Evolutionary conservation across 1,140 invertebrate species (phyloP).

Genomic region (Platyscapa corneri): DNA sequence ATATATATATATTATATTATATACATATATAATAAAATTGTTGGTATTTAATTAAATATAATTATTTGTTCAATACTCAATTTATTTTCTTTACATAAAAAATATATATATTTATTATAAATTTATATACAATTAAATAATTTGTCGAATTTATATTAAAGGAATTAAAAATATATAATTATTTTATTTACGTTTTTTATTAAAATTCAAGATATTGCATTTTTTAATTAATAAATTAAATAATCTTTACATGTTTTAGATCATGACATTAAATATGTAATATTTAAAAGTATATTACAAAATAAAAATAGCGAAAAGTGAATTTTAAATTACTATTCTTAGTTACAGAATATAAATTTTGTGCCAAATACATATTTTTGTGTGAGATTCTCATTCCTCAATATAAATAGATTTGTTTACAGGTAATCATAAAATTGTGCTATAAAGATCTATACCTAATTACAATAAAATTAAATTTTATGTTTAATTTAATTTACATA

Average conservation of each 20-base stretch:
- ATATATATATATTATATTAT: too few species aligned
- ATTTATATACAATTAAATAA: too few species aligned
- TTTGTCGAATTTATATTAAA: too few species aligned
- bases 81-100: too few species aligned
- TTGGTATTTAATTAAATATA: too few species aligned
- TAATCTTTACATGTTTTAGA: neutral
- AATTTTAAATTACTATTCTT: neutral
- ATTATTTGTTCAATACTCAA: too few species aligned
- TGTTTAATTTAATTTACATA: neutral
- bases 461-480: slow-evolving; percentile 26
- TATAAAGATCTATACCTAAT: slow-evolving; percentile 31
- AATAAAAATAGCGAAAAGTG: neutral
- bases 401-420: neutral
- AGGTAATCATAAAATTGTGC: slow-evolving; percentile 12
- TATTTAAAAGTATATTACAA: neutral
- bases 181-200: neutral
- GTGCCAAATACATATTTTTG: slow-evolving; percentile 20
- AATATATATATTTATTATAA: too few species aligned
- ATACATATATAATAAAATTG: too few species aligned
- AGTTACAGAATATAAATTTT: slow-evolving; percentile 26
- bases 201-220: neutral
- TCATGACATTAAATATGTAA: neutral
- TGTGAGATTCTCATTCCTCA: slow-evolving; percentile 30
- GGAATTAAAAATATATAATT: neutral
- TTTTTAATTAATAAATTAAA: too few species aligned